Base-by-base conservation (phyloP, 2,113 vertebrate species). In the Calyptommatus sinebrachiatus region DNA sequence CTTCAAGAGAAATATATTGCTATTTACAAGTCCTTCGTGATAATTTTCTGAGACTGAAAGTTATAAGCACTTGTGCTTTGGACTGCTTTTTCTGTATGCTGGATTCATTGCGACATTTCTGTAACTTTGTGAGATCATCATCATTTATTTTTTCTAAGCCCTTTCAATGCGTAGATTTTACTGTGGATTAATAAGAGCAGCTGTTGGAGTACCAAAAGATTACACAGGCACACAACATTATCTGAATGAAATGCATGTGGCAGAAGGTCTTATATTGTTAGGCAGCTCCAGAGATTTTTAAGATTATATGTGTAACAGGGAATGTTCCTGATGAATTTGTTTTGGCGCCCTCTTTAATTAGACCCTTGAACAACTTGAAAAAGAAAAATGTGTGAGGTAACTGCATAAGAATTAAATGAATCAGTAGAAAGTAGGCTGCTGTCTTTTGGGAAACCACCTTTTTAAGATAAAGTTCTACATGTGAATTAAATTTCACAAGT, bases 151-250 rank as follows among this genome's bases (percentile, higher is more conserved):
- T 82, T n/a, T 72, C 41, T 84, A 83, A 73, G 63, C 77, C 84
- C 57, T 76, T 21, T 67, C 48, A 84, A 61, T 65, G 62, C 81
- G 61, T 67, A 86, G 61, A 57, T 83, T 90, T 29, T 88, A 78
- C 71, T 78, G 48, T 0, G 8, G 88, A 88, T 89, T 90, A 90
- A 76, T 74, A 86, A 85, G 53, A 90, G 86, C 89, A 90, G 89
- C 86, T 88, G 88, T 81, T 72, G 73, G 50, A 80, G 84, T 82
- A 53, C 82, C 76, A 82, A 79, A 82, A 79, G 88, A 88, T 87
- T 83, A 74, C 84, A 61, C 86, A 86, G 86, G 78, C 74, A 1
- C 82, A 77, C 81, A 82, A 84, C 82, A 81, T 73, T 78, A 89
- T 82, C 83, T 80, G 83, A 84, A 74, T 79, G 87, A 86, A 92